Conservation (phyloP, 2,888 invertebrate species). For the Silvanus unidentatus region DNA sequence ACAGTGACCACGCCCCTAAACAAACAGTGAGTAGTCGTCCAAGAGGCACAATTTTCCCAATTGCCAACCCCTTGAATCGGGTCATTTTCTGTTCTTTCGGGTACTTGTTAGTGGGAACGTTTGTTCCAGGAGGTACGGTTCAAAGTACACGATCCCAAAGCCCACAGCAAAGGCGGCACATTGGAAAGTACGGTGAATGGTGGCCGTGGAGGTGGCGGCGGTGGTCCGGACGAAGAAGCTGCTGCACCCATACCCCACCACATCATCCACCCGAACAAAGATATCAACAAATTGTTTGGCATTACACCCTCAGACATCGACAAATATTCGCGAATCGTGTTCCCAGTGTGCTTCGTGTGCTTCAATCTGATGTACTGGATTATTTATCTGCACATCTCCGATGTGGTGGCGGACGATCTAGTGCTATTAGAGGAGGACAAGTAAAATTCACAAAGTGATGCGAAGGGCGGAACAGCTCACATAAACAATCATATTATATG, state of each 20-base stretch:
- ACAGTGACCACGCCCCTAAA: constrained; percentile 70
- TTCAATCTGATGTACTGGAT: constrained; percentile 99
- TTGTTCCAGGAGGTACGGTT: constrained; percentile 88
- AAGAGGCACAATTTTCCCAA: constrained; percentile 35
- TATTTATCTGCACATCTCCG: constrained; percentile 92
- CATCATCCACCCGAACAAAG: constrained; percentile 83
- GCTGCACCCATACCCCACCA: constrained; percentile 66
- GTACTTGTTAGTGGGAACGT: constrained; percentile 58
- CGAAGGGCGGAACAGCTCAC: constrained; percentile 22
- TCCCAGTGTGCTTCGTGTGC: constrained; percentile 97
- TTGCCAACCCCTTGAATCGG: not conserved
- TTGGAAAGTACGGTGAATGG: constrained; percentile 89
- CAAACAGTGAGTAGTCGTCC: constrained; percentile 62
- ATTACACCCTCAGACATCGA: constrained; percentile 97
- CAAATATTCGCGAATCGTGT: constrained; percentile 97
- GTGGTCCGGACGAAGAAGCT: constrained; percentile 59
- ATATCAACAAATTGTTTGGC: constrained; percentile 85
- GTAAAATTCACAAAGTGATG: constrained; percentile 46
- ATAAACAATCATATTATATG: constrained; percentile 29
- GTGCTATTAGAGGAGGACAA: constrained; percentile 70
- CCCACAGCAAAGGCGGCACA: constrained; percentile 87
- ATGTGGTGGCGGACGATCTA: constrained; percentile 90
- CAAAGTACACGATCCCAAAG: constrained; percentile 91
- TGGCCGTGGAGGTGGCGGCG: constrained; percentile 58
- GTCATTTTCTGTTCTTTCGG: too few species aligned